These are phyloP conservation scores for Channallabes apus DNA, from an alignment of 2,797 vertebrate species.

Conservation along the genomic window DNA sequence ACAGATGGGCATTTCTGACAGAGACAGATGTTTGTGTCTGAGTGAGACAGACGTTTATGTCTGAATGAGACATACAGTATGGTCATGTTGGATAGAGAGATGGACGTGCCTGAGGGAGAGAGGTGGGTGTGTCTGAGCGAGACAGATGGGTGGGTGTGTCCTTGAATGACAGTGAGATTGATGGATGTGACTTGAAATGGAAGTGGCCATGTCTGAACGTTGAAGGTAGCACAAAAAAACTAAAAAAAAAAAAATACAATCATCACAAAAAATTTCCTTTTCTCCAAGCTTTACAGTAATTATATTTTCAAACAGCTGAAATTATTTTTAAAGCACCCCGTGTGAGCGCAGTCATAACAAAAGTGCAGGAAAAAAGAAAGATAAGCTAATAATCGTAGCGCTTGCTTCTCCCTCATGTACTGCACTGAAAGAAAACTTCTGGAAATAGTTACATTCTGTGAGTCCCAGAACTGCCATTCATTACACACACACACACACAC, in stretches of 20 bases:
- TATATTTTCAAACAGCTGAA: neutral
- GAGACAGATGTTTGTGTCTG: too few relatives aligned
- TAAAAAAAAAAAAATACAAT: neutral
- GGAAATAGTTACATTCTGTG: neutral
- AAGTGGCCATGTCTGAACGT: too few relatives aligned
- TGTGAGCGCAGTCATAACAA: neutral
- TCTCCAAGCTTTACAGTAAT: neutral
- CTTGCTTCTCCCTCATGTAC: neutral
- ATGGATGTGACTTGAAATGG: too few relatives aligned
- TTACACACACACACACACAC: constrained; percentile 10
- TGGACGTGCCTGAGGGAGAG: too few relatives aligned
- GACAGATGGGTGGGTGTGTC: too few relatives aligned
- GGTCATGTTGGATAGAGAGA: too few relatives aligned
- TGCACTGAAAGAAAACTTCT: neutral
- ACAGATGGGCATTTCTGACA: neutral
- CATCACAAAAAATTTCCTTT: neutral
- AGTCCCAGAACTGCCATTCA: constrained; percentile 25
- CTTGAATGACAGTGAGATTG: too few relatives aligned
- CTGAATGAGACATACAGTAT: too few relatives aligned
- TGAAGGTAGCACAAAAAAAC: neutral
- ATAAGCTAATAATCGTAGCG: neutral
- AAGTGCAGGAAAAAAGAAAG: neutral
- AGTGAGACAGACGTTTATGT: too few relatives aligned
- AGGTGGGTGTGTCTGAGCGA: too few relatives aligned
- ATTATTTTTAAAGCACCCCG: neutral